Evolutionary conservation across 2,113 vertebrate genomes (phyloP), one percentile per base, ranked within the genome.

Genomic region (Candoia aspera): DNA sequence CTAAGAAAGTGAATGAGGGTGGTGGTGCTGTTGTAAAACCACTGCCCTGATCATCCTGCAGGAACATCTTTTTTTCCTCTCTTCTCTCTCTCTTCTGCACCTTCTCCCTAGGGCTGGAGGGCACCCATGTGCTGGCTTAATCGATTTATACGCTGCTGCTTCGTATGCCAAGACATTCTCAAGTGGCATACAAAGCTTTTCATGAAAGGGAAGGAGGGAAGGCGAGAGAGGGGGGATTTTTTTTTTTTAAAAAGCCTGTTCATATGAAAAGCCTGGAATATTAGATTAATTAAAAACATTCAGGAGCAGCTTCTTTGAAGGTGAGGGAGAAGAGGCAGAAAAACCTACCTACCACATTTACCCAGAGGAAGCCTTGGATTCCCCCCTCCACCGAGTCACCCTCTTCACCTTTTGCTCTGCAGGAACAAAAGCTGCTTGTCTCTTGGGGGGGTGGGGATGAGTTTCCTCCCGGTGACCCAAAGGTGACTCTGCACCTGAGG

Each of bases 401-500:
- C 49, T 53, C 87, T 62, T 84, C 26, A 62, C 91, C 68, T 68
- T 64, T 46, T 46, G 42, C 58, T 88, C 73, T 23, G 46, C 3
- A 37, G 6, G 8, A 53, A 90, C 64, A 60, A 90, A 46, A 58
- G 10, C 15, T 62, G 68, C 73, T 84, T 91, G 85, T 92, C 88
- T 90, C 88, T 86, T 79, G 42, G 19, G 19, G 54, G 60, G 59
- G 23, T 49, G 55, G 88, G 85, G 88, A 83, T 64, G 83, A 73
- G 60, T 37, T 60, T 58, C 17, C 13, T 89, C 87, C 53, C 21
- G 6, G 21, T 2, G 60, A 91, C 73, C 59, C 8, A 0, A 91
- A 95, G 95, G 92, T 94, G 91, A 87, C 62, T 92, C 90, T 83
- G 93, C 94, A 94, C 92, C 93, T 96, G 95, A 88, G 94, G 91